A percentile compares a stretch with the other conserved stretches of the same genome.
Conservation (phyloP, 30 jellyfish, hydroid and myxozoan species). For the Nemopilema nomurai region DNA sequence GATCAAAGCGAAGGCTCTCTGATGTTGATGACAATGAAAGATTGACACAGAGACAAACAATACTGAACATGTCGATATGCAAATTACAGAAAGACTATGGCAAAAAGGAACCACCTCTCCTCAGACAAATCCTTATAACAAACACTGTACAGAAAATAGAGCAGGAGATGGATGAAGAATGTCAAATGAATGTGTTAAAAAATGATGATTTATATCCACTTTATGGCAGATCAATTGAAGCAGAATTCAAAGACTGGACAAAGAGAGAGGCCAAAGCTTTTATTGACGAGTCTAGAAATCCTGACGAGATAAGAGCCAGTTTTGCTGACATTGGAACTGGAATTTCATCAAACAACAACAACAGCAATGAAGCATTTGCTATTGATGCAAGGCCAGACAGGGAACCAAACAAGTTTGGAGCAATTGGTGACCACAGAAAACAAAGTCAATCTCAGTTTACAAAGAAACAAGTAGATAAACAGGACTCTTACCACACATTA, state of each 20-base stretch:
- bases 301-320: conserved; percentile 70
- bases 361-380: conserved; percentile 4
- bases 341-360: conserved; percentile 33
- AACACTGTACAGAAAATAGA: conserved; percentile 88
- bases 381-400: conserved; percentile 13
- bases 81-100: conserved; percentile 90
- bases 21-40: conserved; percentile 94
- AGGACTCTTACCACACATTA: not conserved
- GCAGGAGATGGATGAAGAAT: conserved; percentile 91
- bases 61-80: conserved; percentile 93
- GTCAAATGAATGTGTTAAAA: conserved; percentile 46
- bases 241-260: conserved; percentile 62
- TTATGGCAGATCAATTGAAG: conserved; percentile 55
- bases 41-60: conserved; percentile 85
- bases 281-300: conserved; percentile 43
- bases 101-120: conserved; percentile 85
- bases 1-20: conserved; percentile 89
- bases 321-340: conserved; percentile 74
- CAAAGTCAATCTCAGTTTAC: conserved; percentile 17
- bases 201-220: conserved; percentile 49
- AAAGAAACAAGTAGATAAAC: conserved; percentile 22
- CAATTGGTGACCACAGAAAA: conserved; percentile 92
- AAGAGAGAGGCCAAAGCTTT: conserved; percentile 50
- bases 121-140: conserved; percentile 73
- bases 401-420: conserved; percentile 81